Percentiles rank a stretch among this genome's conserved stretches.
Evolutionary conservation across 2,113 vertebrate species (phyloP).

Genomic region (Equus przewalskii): DNA sequence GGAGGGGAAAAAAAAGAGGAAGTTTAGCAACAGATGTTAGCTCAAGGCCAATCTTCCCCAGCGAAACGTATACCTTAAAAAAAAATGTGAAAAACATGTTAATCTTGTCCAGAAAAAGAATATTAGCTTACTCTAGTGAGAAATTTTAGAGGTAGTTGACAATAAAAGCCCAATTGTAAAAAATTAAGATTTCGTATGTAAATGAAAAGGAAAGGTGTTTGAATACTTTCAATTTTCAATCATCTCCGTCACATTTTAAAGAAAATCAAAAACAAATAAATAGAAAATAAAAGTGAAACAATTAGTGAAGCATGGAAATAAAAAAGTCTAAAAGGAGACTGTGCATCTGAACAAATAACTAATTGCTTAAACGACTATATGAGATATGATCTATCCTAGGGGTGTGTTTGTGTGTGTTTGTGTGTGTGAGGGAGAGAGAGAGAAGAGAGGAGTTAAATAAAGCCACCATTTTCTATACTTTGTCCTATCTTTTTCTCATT

Average conservation of each 20-base stretch:
- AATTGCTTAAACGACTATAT: background rate
- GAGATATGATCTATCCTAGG: background rate
- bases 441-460: background rate
- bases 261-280: background rate
- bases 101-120: background rate
- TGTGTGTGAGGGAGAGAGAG: background rate
- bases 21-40: too few species aligned
- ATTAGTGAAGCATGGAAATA: background rate
- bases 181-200: background rate
- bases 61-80: too few species aligned
- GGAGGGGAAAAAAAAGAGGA: too few species aligned
- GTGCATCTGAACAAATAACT: constrained; percentile 1
- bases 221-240: background rate
- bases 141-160: background rate
- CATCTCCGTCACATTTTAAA: background rate
- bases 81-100: background rate
- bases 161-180: background rate
- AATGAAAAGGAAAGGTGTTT: background rate
- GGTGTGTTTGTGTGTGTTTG: background rate
- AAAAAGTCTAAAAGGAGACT: background rate
- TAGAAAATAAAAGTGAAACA: background rate
- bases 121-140: background rate
- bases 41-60: too few species aligned
- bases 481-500: background rate
- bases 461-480: background rate